Evolutionary conservation across 2,113 vertebrate genomes (phyloP), one percentile per base, ranked within the genome.

Genomic region (Phasianus colchicus): DNA sequence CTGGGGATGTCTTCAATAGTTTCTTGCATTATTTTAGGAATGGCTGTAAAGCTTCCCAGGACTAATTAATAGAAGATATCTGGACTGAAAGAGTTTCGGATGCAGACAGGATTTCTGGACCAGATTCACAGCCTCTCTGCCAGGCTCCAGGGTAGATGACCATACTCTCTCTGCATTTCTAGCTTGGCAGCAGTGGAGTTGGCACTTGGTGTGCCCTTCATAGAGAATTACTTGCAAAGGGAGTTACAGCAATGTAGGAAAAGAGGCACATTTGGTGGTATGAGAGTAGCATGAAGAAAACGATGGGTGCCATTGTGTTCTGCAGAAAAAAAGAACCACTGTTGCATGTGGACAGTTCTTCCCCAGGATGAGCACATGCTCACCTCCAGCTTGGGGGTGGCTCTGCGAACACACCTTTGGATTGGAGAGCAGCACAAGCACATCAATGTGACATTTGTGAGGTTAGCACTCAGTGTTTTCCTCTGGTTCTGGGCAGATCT

Each of bases 371-470:
- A 58, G 21, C 14, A 0, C 20, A 15, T 5, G 38, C 40, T 34
- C 16, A 1, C 3, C 52, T 30, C 34, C 52, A 13, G 34, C 58
- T 19, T 2, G 40, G 50, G 50, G 1, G 38, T 0, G 65, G 38
- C 45, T 48, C 67, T 52, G 63, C 38, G 15, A 36, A 8, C 0
- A 1, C 61, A 1, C 7, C 13, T 67, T 6, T 2, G 73, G 60
- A 40, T 17, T 2, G 16, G 71, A 17, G 11, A 47, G 58, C 63
- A 10, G 36, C 70, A 7, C 1, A 2, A 20, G 24, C 13, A 2
- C 15, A 1, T 75, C 48, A 30, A 11, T 0, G 8, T 10, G 10
- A 5, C 17, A 0, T 2, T 1, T 40, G 32, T 1, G 4, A 43
- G 54, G 7, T 11, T 27, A 52, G 45, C 20, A 2, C 0, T 5